These are phyloP conservation scores for Aphaenogaster ashmeadi DNA, from an alignment of 1,140 invertebrate genomes.

Conservation along the genomic window DNA sequence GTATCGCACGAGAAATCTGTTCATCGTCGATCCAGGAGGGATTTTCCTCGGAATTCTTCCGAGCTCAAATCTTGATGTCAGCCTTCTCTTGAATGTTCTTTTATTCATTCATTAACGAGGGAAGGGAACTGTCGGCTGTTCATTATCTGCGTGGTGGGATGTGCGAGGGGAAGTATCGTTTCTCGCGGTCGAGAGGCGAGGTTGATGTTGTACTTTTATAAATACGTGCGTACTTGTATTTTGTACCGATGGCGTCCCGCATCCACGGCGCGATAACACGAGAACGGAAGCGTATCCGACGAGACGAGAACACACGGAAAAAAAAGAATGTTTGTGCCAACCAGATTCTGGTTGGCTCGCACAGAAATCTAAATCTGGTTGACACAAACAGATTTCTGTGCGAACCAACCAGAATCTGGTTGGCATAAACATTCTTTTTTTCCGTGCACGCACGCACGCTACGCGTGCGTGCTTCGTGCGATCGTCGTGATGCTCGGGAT, in stretches of 20 bases:
- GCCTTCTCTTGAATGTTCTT: constrained; percentile 10
- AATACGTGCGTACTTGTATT: constrained; percentile 77
- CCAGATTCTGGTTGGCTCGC: too few relatives aligned
- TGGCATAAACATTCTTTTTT: too few relatives aligned
- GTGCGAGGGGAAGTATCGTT: constrained; percentile 54
- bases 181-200: constrained; percentile 55
- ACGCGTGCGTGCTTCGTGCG: constrained; percentile 51
- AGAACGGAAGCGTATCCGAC: constrained; percentile 21
- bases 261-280: neutral
- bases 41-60: neutral
- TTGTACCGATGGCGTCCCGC: constrained; percentile 64
- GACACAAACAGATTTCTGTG: too few relatives aligned
- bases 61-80: constrained; percentile 26
- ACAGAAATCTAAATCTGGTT: too few relatives aligned
- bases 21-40: neutral
- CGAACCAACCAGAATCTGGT: too few relatives aligned
- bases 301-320: constrained; percentile 31
- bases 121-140: neutral
- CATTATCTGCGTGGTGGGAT: constrained; percentile 48
- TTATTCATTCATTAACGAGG: neutral
- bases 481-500: constrained; percentile 51
- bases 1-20: constrained; percentile 10
- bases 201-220: constrained; percentile 81
- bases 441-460: neutral
- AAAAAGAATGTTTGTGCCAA: too few relatives aligned